Evolutionary conservation across 1,140 invertebrate species (phyloP), one percentile per base, ranked within the genome.

Genomic region (Ceratina australensis): DNA sequence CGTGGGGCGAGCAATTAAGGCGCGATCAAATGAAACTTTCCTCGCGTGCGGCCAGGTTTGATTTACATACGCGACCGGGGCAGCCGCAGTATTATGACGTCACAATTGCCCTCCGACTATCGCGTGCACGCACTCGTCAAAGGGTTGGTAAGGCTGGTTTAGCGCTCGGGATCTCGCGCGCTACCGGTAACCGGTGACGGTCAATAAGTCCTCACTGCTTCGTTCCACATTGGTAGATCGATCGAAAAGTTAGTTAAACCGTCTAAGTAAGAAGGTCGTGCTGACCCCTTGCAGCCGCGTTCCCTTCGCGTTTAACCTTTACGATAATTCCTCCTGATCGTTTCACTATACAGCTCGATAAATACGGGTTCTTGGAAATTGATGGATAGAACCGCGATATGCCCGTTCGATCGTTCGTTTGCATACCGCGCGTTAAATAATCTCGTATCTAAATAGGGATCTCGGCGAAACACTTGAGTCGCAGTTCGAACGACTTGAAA

Each of bases 71-170:
- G 83, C 85, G 86, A 63, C 67, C 84, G 65, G 75, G 61, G 61
- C 76, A 77, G 57, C 78, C 75, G 81, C 71, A 69, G 85, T 88
- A 91, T 92, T 91, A 90, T 92, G 91, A 92, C 91, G 91, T 92
- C 89, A 92, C 86, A 86, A 88, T 85, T 89, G 78, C 75, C 79
- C 33, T 42, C 71, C 59, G 76, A 81, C 76, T 72, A 87, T 87
- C 88, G 87, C 88, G 86, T 89, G 87, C 88, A 89, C 87, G 88
- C 87, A 89, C 88, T 84, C 84, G 84, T 87, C 85, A 85, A 88
- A 88, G 82, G 86, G 85, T 87, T 89, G 84, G 79, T 5, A 42
- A 42, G 33, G n/a, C n/a, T 42, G 86, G 75, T 82, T 80, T 77
- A 82, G 65, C n/a, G n/a, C n/a, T 85, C 82, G 26, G 80, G 80